These are phyloP conservation scores for Dichetophora obliterata DNA, from an alignment of 2,888 invertebrate species.

Conservation along the genomic window DNA sequence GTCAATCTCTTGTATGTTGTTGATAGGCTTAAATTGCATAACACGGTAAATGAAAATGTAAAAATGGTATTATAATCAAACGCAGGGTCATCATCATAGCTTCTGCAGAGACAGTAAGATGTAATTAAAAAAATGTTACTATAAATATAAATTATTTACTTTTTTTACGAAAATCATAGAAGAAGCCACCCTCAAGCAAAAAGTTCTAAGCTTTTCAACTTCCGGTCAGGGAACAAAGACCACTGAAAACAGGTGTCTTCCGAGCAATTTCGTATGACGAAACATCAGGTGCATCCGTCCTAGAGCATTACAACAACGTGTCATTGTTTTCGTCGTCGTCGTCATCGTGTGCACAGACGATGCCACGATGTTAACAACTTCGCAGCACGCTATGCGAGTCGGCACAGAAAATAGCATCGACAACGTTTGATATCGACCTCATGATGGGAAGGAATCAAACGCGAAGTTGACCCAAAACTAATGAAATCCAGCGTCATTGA, in stretches of 20 bases:
- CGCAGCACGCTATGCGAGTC: conserved; percentile 53
- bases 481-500: conserved; percentile 48
- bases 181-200: conserved; percentile 6
- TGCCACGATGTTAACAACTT: conserved; percentile 33
- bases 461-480: conserved; percentile 48
- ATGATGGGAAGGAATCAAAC: conserved; percentile 44
- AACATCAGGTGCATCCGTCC: conserved; percentile 57
- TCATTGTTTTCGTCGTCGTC: background rate
- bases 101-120: background rate
- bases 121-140: background rate
- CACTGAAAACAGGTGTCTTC: conserved; percentile 58
- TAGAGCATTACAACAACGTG: background rate
- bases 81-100: too few species aligned
- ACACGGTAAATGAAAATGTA: too few species aligned
- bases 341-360: background rate
- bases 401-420: conserved; percentile 49
- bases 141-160: background rate
- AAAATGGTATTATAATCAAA: too few species aligned
- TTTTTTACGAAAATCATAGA: too few species aligned
- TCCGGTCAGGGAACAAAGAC: conserved; percentile 54
- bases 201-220: conserved; percentile 64
- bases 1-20: too few species aligned
- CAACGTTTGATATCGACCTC: conserved; percentile 33
- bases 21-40: too few species aligned
- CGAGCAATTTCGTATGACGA: background rate